Base-by-base conservation (phyloP, 2,888 invertebrate species). In the Dasypolia templi region DNA sequence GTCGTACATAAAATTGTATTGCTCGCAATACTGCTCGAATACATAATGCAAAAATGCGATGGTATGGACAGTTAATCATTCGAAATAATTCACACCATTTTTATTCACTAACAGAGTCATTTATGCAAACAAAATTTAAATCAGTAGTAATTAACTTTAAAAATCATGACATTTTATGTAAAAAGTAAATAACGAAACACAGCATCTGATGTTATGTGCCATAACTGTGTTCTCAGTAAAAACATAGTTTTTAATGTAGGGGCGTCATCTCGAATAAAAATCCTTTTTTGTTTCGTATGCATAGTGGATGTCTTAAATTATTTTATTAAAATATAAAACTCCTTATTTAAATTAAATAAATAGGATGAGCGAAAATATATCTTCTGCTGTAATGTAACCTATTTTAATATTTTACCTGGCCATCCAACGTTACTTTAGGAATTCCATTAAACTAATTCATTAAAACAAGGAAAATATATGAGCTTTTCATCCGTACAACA, bases 171-270 rank as follows among this genome's bases (percentile, higher is more conserved):
- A 94, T 91, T 91, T 86, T 84, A 77, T 83, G 82, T 85, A 83
- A 85, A 81, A 82, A 80, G 61, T 82, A 79, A 75, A 85, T 75
- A 78, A 75, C 82, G 82, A 86, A 90, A 89, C 88, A 87, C 87
- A 91, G 92, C 93, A 95, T 95, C 95, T 95, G 95, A 95, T 92
- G 91, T 92, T 91, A 93, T 89, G 95, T 96, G 96, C 96, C 96
- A 95, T 96, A 95, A 89, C 90, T 92, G 91, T 94, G 91, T 94
- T 92, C 92, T 89, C 88, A 88, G 85, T 90, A 88, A 88, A 83
- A 88, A 87, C 86, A 89, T 88, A 91, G 89, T 87, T 89, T 84
- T 86, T 77, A 81, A 86, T 78, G 65, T 86, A 86, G 83, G 79
- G 76, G 85, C 78, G 77, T 83, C 84, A 86, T 87, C 87, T 87